Conservation (phyloP, 1,140 invertebrate genomes). For the Brachystomella parvula region DNA sequence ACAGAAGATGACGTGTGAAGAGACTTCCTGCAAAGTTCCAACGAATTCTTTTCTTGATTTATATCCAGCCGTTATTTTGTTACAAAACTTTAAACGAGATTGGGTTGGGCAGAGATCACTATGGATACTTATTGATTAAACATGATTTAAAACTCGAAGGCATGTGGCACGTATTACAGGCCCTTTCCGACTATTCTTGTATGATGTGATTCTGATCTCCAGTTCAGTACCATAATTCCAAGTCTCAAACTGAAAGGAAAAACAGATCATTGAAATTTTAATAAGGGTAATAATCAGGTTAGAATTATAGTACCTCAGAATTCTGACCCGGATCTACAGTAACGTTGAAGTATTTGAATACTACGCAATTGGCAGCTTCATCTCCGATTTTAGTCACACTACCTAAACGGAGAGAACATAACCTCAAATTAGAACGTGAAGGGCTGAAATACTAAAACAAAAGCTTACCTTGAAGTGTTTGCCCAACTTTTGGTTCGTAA, state of each 20-base stretch:
- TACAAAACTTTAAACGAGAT: background rate
- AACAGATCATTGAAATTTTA: background rate
- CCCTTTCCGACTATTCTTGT: conserved; percentile 23
- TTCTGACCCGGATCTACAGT: conserved; percentile 21
- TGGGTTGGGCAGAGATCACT: no score
- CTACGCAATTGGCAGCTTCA: conserved; percentile 23
- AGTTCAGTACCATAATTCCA: conserved; percentile 28
- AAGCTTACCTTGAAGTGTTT: conserved; percentile 25
- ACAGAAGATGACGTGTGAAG: no score
- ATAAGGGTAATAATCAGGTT: background rate
- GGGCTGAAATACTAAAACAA: background rate
- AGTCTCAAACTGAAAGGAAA: conserved; percentile 16
- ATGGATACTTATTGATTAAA: conserved; percentile 3
- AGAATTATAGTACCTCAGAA: conserved; percentile 16
- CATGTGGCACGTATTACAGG: conserved; percentile 9
- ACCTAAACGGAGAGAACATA: conserved; percentile 13
- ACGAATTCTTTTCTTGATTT: background rate
- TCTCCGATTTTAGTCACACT: conserved; percentile 23
- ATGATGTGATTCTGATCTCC: conserved; percentile 20
- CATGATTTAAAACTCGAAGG: background rate
- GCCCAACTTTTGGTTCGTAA: conserved; percentile 23
- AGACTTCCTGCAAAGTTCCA: no score
- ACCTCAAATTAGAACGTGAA: background rate
- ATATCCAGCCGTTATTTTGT: background rate
- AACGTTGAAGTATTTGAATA: conserved; percentile 26